phyloP scores from a whole-genome alignment of 2,888 invertebrate genomes.

The Cephus pygmeus region DNA sequence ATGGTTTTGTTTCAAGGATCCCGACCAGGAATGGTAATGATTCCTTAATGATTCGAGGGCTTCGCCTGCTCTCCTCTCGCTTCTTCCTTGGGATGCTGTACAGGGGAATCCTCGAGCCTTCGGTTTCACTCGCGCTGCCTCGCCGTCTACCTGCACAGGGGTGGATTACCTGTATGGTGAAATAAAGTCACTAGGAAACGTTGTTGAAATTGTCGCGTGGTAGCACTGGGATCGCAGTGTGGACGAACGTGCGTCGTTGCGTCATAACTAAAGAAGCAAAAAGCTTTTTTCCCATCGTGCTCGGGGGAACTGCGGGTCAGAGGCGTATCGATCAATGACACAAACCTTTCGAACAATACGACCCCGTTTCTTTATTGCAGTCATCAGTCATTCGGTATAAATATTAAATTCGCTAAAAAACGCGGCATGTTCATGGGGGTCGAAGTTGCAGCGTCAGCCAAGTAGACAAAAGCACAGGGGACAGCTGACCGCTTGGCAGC shows the following conservation, averaged over 20 bases:
- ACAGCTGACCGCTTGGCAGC: constrained; percentile 23
- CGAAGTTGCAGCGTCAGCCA: constrained; percentile 63
- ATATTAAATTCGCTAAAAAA: constrained; percentile 66
- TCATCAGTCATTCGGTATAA: constrained; percentile 67
- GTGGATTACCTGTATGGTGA: neutral
- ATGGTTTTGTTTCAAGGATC: constrained; percentile 62
- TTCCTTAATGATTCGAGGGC: constrained; percentile 51
- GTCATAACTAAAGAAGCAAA: neutral
- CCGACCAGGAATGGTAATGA: constrained; percentile 51
- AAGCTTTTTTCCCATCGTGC: constrained; percentile 18
- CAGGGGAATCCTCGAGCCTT: neutral
- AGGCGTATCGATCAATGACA: constrained; percentile 65
- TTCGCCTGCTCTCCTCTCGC: constrained; percentile 24
- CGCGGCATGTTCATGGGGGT: constrained; percentile 48
- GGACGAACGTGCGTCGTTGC: neutral
- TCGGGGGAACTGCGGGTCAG: neutral
- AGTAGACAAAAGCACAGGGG: constrained; percentile 31
- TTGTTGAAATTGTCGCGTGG: constrained; percentile 9
- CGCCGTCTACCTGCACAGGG: constrained; percentile 10
- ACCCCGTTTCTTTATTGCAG: constrained; percentile 62
- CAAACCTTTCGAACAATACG: constrained; percentile 62
- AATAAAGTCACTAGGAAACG: constrained; percentile 6
- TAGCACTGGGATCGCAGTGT: neutral
- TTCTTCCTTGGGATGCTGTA: constrained; percentile 7
- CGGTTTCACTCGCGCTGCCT: neutral